Conservation (phyloP, 1,140 invertebrate species). For the Diachasma alloeum region DNA sequence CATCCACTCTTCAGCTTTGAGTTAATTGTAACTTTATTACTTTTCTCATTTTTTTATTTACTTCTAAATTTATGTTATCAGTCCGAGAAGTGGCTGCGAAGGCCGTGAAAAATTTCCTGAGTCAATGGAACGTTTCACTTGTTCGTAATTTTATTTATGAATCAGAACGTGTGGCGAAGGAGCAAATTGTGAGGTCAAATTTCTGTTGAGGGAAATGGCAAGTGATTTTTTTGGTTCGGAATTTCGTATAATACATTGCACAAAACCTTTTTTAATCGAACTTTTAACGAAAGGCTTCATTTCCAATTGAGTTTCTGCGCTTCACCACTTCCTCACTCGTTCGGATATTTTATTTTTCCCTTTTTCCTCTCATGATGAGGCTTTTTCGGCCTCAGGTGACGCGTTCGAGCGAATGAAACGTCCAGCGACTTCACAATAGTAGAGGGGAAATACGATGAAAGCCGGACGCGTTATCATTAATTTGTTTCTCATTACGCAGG, state of each 20-base stretch:
- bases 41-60: not conserved
- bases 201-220: too few relatives aligned
- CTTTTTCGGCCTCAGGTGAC: too few relatives aligned
- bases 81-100: slow-evolving; percentile 26
- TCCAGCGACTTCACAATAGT: not conserved
- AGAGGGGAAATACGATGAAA: not conserved
- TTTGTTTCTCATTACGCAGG: not conserved
- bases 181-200: too few relatives aligned
- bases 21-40: slow-evolving; percentile 17
- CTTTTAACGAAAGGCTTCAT: too few relatives aligned
- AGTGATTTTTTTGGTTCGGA: too few relatives aligned
- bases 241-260: too few relatives aligned
- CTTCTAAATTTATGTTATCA: slow-evolving; percentile 29
- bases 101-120: slow-evolving; percentile 19
- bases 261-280: too few relatives aligned
- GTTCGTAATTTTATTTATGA: not conserved
- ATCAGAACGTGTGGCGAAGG: too few relatives aligned
- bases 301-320: too few relatives aligned
- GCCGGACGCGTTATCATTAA: not conserved
- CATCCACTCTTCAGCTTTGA: not conserved
- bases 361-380: too few relatives aligned
- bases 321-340: too few relatives aligned
- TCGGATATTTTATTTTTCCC: too few relatives aligned
- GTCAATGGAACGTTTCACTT: not conserved
- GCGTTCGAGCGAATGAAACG: not conserved